Conservation (phyloP, 2,888 invertebrate species). For the Nymphalis c-album region DNA sequence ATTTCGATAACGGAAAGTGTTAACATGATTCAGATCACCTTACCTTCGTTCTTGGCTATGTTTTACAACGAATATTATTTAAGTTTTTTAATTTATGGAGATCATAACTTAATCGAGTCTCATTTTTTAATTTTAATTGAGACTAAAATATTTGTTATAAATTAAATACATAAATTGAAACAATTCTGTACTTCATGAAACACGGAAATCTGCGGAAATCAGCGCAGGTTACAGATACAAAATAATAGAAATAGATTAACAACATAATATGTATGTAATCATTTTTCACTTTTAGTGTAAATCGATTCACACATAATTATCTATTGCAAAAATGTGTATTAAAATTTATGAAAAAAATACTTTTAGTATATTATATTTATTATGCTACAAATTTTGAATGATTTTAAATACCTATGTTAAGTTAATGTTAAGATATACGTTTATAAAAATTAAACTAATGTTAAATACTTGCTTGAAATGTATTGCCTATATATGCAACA, state of each 20-base stretch:
- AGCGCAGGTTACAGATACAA: slow-evolving; percentile 46
- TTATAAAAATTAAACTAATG: no score
- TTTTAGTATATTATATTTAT: background rate
- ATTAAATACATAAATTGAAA: slow-evolving; percentile 46
- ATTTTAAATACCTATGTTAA: background rate
- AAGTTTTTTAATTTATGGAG: slow-evolving; percentile 40
- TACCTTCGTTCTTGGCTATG: slow-evolving; percentile 57
- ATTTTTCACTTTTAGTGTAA: no score
- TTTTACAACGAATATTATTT: slow-evolving; percentile 38
- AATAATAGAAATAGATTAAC: slow-evolving; percentile 18
- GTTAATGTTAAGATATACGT: no score
- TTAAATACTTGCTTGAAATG: background rate
- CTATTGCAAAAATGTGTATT: background rate
- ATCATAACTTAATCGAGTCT: slow-evolving; percentile 32
- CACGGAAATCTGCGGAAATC: slow-evolving; percentile 59
- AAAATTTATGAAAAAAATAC: background rate
- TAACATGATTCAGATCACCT: slow-evolving; percentile 57
- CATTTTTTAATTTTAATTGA: slow-evolving; percentile 29
- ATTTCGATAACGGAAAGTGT: slow-evolving; percentile 65
- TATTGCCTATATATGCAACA: background rate
- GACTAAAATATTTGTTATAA: slow-evolving; percentile 31
- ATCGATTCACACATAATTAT: no score
- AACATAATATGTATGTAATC: slow-evolving; percentile 1
- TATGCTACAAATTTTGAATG: background rate
- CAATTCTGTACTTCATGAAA: slow-evolving; percentile 66